Conservation (phyloP, 2,797 vertebrate species). For the Micrastur ruficollis region DNA sequence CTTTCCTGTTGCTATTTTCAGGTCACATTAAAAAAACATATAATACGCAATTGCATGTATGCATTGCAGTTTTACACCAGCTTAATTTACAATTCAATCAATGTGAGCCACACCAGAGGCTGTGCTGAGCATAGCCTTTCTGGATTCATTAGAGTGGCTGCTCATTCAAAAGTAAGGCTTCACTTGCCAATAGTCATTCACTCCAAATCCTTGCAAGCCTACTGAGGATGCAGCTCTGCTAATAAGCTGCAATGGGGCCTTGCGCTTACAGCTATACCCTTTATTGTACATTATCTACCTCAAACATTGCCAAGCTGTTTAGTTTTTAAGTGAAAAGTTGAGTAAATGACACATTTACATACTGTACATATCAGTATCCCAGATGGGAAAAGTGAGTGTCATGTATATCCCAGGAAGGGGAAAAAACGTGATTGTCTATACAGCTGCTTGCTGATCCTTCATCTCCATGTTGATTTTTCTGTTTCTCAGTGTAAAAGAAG, state of each 20-base stretch:
- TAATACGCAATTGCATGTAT: not conserved
- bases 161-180: slow-evolving; percentile 11
- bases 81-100: slow-evolving; percentile 4
- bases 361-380: not conserved
- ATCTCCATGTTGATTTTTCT: not conserved
- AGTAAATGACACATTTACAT: not conserved
- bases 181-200: not conserved
- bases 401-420: not conserved
- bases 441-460: not conserved
- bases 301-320: not conserved
- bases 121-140: not conserved
- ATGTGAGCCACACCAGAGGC: not conserved
- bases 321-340: not conserved
- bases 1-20: not conserved
- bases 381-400: not conserved
- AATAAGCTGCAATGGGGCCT: slow-evolving; percentile 30
- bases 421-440: not conserved
- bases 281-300: not conserved
- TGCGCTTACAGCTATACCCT: not conserved
- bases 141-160: not conserved
- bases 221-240: not conserved
- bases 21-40: not conserved
- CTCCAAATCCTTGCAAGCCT: slow-evolving; percentile 14
- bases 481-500: not conserved
- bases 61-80: not conserved